phyloP scores from a whole-genome alignment of 2,113 vertebrate genomes.

The Gnathonemus longibarbis region DNA sequence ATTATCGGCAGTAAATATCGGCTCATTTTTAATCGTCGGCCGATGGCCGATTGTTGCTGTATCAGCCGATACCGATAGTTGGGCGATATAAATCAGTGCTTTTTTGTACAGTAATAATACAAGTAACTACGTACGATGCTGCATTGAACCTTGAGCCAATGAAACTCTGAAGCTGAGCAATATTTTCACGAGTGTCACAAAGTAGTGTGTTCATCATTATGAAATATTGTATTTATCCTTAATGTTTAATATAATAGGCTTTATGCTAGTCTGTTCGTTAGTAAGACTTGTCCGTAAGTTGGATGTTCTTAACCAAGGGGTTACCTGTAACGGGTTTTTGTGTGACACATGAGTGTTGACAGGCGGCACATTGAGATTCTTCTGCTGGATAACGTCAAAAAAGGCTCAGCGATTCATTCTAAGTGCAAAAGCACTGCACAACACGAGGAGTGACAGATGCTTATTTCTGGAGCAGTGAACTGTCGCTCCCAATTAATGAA shows the following conservation, averaged over 20 bases:
- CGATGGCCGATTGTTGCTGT: background rate
- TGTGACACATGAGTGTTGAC: background rate
- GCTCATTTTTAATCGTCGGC: background rate
- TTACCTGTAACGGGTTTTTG: background rate
- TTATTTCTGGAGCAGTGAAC: background rate
- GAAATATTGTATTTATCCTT: background rate
- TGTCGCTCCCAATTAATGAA: background rate
- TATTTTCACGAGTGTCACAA: background rate
- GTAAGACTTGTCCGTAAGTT: background rate
- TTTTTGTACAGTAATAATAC: background rate
- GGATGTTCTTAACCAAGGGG: background rate
- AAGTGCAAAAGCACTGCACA: background rate
- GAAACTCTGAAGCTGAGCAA: background rate
- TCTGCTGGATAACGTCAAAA: background rate
- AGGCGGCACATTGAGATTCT: background rate
- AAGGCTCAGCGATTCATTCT: background rate
- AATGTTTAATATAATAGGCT: background rate
- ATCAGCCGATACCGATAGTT: background rate
- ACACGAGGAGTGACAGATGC: background rate
- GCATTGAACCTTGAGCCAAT: background rate
- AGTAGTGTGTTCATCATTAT: background rate
- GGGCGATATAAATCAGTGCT: background rate
- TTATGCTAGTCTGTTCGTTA: background rate
- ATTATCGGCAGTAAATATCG: background rate
- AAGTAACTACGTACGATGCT: background rate